Conservation (phyloP, 2,797 vertebrate species). For the Coregonus ussuriensis region DNA sequence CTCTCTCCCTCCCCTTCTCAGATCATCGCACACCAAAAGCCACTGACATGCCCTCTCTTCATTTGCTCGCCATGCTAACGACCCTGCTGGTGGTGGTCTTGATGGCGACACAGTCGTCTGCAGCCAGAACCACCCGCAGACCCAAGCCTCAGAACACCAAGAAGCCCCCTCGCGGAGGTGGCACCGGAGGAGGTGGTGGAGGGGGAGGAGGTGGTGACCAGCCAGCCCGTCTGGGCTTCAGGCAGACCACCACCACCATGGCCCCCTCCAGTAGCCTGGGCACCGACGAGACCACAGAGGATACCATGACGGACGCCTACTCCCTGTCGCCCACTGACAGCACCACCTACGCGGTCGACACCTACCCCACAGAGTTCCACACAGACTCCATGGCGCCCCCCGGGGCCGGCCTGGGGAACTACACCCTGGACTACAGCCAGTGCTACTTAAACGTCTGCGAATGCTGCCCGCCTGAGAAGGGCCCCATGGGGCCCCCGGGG, state of each 20-base stretch:
- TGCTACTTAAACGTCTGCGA: slow-evolving; percentile 93
- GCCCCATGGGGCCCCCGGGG: slow-evolving; percentile 75
- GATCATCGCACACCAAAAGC: slow-evolving; percentile 19
- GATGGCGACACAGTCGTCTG: slow-evolving; percentile 47
- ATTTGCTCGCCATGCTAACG: slow-evolving; percentile 49
- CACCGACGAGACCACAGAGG: slow-evolving; percentile 72
- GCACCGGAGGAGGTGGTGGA: slow-evolving; percentile 21
- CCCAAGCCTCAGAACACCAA: slow-evolving; percentile 80
- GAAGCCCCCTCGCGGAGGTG: slow-evolving; percentile 67
- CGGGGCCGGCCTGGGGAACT: slow-evolving; percentile 74
- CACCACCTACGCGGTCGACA: slow-evolving; percentile 70
- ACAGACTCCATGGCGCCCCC: slow-evolving; percentile 60
- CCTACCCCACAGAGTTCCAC: slow-evolving; percentile 70
- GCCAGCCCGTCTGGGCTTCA: slow-evolving; percentile 38
- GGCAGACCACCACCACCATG: slow-evolving; percentile 55
- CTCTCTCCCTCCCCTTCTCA: slow-evolving; percentile 12
- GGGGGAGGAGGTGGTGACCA: slow-evolving; percentile 40
- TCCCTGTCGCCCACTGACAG: slow-evolving; percentile 69
- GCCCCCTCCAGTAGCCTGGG: slow-evolving; percentile 49
- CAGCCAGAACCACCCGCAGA: slow-evolving; percentile 78
- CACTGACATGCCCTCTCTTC: slow-evolving; percentile 59
- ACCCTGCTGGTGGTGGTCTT: slow-evolving; percentile 53
- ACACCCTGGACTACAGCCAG: slow-evolving; percentile 82
- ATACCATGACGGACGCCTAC: slow-evolving; percentile 60
- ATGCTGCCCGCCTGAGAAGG: slow-evolving; percentile 83